Evolutionary conservation across 2,888 invertebrate species (phyloP).

Genomic region (Drosophila ustulata): DNA sequence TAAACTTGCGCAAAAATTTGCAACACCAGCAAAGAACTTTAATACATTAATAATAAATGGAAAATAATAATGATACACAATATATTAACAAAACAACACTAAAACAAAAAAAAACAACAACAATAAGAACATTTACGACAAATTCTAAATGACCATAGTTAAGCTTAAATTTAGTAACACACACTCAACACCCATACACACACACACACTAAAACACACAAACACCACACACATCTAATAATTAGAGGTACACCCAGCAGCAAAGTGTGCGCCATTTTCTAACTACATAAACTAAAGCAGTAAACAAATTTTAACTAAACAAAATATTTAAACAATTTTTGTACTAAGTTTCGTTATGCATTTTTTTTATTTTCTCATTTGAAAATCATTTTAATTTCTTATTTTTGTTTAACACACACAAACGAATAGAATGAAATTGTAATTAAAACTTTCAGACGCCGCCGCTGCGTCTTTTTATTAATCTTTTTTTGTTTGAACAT

Average conservation of each 20-base stretch:
- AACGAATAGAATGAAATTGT: constrained; percentile 48
- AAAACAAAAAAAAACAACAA: constrained; percentile 27
- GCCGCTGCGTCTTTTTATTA: constrained; percentile 43
- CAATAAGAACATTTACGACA: constrained; percentile 69
- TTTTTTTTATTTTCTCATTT: constrained; percentile 37
- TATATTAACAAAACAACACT: constrained; percentile 52
- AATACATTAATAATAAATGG: constrained; percentile 59
- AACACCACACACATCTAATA: constrained; percentile 46
- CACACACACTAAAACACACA: constrained; percentile 38
- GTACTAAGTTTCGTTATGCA: constrained; percentile 56
- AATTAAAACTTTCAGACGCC: constrained; percentile 42
- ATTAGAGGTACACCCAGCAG: constrained; percentile 47
- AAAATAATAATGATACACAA: constrained; percentile 52
- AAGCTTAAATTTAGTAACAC: constrained; percentile 75
- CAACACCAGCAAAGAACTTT: constrained; percentile 75
- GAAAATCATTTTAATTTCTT: constrained; percentile 16
- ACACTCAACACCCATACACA: constrained; percentile 43
- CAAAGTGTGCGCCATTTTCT: constrained; percentile 77
- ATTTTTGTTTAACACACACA: constrained; percentile 68
- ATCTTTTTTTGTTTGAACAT: constrained; percentile 32
- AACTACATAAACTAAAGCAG: constrained; percentile 55
- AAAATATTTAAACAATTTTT: constrained; percentile 37
- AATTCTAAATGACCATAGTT: constrained; percentile 79
- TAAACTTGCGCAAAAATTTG: constrained; percentile 72
- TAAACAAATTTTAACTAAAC: constrained; percentile 37